phyloP scores from a whole-genome alignment of 2,113 vertebrate genomes.

The Potamarius usumacintae region DNA sequence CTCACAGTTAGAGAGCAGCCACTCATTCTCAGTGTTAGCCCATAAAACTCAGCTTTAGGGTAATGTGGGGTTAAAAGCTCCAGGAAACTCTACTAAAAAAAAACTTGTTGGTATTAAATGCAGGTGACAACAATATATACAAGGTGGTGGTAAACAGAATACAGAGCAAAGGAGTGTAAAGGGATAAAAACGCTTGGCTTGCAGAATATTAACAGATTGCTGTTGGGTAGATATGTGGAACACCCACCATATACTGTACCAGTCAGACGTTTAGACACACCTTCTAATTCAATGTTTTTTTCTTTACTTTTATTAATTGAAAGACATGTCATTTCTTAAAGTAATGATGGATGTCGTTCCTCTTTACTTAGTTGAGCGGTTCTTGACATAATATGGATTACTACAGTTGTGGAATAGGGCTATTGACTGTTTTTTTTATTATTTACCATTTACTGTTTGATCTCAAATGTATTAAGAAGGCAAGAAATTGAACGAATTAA shows the following conservation, averaged over 20 bases:
- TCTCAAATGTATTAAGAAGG: too few relatives aligned
- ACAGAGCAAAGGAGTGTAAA: neutral
- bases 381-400: too few relatives aligned
- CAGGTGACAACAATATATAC: neutral
- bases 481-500: too few relatives aligned
- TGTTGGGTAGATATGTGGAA: neutral
- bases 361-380: too few relatives aligned
- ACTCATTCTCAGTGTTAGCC: neutral
- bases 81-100: neutral
- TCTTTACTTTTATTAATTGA: too few relatives aligned
- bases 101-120: neutral
- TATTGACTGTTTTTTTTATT: too few relatives aligned
- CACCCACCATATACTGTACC: neutral
- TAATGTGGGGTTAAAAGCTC: neutral
- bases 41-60: slow-evolving; percentile 1
- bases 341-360: too few relatives aligned
- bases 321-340: too few relatives aligned
- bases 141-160: neutral
- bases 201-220: neutral
- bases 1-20: slow-evolving; percentile 24
- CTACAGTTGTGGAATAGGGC: too few relatives aligned
- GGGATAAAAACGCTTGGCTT: neutral
- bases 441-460: too few relatives aligned
- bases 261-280: too few relatives aligned
- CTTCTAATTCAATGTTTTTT: too few relatives aligned